Evolutionary conservation across 2,888 invertebrate genomes (phyloP).

Genomic region (Trachelus stipa): DNA sequence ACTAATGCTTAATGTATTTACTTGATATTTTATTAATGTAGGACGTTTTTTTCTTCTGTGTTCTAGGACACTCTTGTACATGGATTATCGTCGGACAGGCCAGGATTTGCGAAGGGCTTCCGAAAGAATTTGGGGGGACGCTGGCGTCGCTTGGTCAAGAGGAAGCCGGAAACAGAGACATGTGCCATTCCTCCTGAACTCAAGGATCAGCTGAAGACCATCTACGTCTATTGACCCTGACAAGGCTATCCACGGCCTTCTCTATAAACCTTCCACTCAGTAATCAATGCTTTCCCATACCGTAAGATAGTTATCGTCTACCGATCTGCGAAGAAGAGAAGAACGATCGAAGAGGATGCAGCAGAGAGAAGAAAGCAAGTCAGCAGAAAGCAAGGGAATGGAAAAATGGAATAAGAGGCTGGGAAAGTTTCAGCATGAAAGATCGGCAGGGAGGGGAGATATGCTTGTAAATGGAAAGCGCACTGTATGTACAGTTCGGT

Average conservation of each 20-base stretch:
- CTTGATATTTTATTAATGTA: background rate
- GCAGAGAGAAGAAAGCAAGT: conserved; percentile 14
- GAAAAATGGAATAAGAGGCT: conserved; percentile 12
- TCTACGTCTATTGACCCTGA: conserved; percentile 81
- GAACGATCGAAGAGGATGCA: background rate
- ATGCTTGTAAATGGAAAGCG: conserved; percentile 1
- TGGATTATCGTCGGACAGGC: conserved; percentile 73
- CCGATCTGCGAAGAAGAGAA: conserved; percentile 26
- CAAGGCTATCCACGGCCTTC: conserved; percentile 4
- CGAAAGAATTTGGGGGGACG: conserved; percentile 88
- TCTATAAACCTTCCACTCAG: conserved; percentile 46
- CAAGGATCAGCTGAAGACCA: conserved; percentile 88
- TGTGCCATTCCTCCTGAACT: conserved; percentile 89
- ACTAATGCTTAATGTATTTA: background rate
- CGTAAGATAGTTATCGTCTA: conserved; percentile 43
- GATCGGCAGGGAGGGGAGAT: background rate
- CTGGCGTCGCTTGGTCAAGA: conserved; percentile 86
- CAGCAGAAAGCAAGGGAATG: conserved; percentile 16
- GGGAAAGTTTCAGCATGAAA: conserved; percentile 1
- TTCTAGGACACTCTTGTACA: conserved; percentile 85
- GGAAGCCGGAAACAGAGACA: conserved; percentile 84
- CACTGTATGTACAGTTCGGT: background rate
- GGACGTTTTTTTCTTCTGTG: conserved; percentile 25
- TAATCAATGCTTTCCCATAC: conserved; percentile 54
- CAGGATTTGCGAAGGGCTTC: conserved; percentile 83